Percentiles rank a stretch among this genome's conserved stretches.
These are phyloP conservation scores for Aricia agestis DNA, from an alignment of 1,140 invertebrate genomes.

Conservation along the genomic window DNA sequence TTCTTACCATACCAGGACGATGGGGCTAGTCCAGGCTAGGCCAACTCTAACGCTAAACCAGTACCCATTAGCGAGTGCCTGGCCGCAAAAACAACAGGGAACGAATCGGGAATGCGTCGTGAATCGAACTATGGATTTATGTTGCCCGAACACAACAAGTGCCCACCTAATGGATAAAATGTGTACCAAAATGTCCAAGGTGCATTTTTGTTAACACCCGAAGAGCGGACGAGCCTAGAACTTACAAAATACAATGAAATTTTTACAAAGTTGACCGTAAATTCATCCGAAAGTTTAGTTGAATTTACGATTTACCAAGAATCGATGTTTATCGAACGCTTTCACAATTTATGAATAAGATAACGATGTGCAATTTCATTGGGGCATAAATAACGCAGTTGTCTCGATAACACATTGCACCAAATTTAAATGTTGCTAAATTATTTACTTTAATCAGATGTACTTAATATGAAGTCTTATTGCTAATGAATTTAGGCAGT, in stretches of 20 bases:
- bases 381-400: not conserved
- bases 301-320: not conserved
- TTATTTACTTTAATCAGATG: not conserved
- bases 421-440: not conserved
- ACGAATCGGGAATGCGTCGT: slow-evolving; percentile 73
- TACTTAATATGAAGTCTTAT: not conserved
- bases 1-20: slow-evolving; percentile 29
- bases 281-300: no score
- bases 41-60: slow-evolving; percentile 56
- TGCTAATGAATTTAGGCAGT: not conserved
- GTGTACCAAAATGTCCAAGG: slow-evolving; percentile 16
- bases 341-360: not conserved
- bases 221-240: not conserved
- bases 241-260: no score
- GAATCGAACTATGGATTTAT: slow-evolving; percentile 46
- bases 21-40: slow-evolving; percentile 24
- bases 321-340: not conserved
- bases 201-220: not conserved
- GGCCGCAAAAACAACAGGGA: slow-evolving; percentile 72
- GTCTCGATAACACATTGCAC: not conserved
- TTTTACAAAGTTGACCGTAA: no score
- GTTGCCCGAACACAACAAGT: slow-evolving; percentile 36
- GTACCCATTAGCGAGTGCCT: slow-evolving; percentile 69
- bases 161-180: slow-evolving; percentile 23
- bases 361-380: not conserved